phyloP scores from a whole-genome alignment of 2,797 vertebrate genomes.

The Lutra lutra region DNA sequence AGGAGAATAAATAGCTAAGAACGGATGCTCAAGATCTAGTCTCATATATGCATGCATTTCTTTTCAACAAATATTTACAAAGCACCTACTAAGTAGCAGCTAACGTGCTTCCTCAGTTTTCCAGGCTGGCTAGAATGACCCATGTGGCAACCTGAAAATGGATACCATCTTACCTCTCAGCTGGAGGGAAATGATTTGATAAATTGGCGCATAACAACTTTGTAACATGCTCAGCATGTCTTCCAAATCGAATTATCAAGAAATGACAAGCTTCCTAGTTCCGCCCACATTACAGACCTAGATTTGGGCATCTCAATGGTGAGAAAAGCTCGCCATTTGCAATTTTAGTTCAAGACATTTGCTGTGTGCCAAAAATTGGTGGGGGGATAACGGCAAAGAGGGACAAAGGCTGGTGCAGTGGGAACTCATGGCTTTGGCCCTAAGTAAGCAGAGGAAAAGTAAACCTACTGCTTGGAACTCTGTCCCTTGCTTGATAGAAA shows the following conservation, averaged over 20 bases:
- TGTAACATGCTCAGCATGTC: not conserved
- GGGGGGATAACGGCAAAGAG: not conserved
- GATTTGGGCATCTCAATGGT: not conserved
- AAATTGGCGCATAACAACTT: not conserved
- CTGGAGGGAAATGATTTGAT: not conserved
- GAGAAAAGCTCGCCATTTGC: slow-evolving; percentile 22
- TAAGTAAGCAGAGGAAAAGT: not conserved
- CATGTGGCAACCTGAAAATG: not conserved
- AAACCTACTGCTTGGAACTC: not conserved
- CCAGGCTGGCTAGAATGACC: not conserved
- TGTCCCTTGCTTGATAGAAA: not conserved
- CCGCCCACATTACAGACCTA: not conserved
- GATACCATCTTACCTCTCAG: not conserved
- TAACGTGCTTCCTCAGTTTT: not conserved
- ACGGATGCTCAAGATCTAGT: not conserved
- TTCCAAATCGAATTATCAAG: slow-evolving; percentile 60
- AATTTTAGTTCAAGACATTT: slow-evolving; percentile 33
- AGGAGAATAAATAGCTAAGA: not conserved
- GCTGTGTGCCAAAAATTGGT: not conserved
- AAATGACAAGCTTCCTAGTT: slow-evolving; percentile 1
- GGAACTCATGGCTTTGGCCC: not conserved
- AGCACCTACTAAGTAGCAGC: not conserved
- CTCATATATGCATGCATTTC: not conserved
- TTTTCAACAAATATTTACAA: slow-evolving; percentile 36
- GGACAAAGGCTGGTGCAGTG: not conserved